Evolutionary conservation across 2,888 invertebrate genomes (phyloP).

Genomic region (Perithous albicinctus): DNA sequence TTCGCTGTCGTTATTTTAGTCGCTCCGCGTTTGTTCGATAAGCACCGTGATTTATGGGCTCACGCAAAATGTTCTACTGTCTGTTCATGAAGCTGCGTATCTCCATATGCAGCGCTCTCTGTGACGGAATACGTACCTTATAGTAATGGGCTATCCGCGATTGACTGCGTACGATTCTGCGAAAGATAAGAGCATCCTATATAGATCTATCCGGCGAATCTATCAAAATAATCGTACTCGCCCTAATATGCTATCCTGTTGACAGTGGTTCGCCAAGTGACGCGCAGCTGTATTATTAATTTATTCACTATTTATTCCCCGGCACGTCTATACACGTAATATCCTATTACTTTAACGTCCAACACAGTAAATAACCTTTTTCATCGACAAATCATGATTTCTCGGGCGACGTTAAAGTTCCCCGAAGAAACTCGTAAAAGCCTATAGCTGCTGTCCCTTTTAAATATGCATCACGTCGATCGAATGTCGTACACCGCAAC

Average conservation of each 20-base stretch:
- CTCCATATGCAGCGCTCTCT: not conserved
- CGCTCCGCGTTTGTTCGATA: too few species aligned
- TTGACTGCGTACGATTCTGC: not conserved
- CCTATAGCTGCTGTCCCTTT: conserved; percentile 46
- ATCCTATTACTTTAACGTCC: not conserved
- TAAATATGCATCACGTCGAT: conserved; percentile 61
- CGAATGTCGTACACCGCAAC: conserved; percentile 43
- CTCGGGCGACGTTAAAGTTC: not conserved
- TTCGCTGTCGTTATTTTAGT: too few species aligned
- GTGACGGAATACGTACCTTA: not conserved
- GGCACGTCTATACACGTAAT: not conserved
- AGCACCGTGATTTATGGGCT: too few species aligned
- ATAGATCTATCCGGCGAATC: not conserved
- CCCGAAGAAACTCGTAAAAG: conserved; percentile 30
- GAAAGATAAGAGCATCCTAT: not conserved
- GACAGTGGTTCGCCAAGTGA: conserved; percentile 7
- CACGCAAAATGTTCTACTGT: too few species aligned
- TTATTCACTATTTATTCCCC: conserved; percentile 12
- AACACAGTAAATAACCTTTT: not conserved
- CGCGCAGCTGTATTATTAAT: conserved; percentile 7
- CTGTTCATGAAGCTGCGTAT: too few species aligned
- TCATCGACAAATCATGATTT: conserved; percentile 3
- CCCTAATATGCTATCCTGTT: not conserved
- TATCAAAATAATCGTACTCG: conserved; percentile 12
- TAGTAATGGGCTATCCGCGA: not conserved